Percentiles rank a stretch among this genome's conserved stretches.
These are phyloP conservation scores for Aphaenogaster rudis DNA, from an alignment of 1,140 invertebrate genomes.

Conservation along the genomic window DNA sequence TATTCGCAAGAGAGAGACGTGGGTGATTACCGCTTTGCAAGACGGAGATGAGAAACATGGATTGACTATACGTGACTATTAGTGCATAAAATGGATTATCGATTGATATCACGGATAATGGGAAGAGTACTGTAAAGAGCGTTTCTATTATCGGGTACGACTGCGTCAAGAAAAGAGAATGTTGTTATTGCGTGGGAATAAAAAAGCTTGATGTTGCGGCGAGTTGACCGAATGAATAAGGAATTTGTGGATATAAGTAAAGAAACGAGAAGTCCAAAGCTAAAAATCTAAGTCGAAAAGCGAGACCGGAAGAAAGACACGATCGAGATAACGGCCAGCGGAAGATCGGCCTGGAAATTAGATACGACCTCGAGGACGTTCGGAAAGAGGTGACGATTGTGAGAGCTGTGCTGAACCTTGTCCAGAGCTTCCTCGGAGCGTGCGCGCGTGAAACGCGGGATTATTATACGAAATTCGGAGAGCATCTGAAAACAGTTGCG, in stretches of 20 bases:
- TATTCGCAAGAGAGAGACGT: neutral
- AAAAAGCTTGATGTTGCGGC: neutral
- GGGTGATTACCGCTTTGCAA: slow-evolving; percentile 1
- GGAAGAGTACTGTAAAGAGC: neutral
- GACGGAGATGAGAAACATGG: neutral
- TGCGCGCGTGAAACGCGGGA: neutral
- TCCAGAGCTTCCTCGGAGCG: slow-evolving; percentile 1
- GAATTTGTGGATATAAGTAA: neutral
- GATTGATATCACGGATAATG: neutral
- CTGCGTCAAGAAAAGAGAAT: slow-evolving; percentile 20
- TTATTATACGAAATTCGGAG: slow-evolving; percentile 6
- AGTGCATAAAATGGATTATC: slow-evolving; percentile 13
- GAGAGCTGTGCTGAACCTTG: neutral
- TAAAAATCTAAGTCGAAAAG: slow-evolving; percentile 7
- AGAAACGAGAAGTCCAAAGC: neutral
- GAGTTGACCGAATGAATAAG: neutral
- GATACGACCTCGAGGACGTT: neutral
- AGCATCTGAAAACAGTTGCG: neutral
- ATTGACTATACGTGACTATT: slow-evolving; percentile 19
- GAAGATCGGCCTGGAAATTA: neutral
- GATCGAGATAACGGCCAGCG: neutral
- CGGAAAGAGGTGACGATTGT: neutral
- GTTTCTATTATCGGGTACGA: slow-evolving; percentile 1
- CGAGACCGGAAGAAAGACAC: neutral
- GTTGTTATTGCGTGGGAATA: slow-evolving; percentile 1